Percentiles rank a stretch among this genome's conserved stretches.
phyloP scores from a whole-genome alignment of 2,888 invertebrate genomes.

The Seladonia tumulorum region DNA sequence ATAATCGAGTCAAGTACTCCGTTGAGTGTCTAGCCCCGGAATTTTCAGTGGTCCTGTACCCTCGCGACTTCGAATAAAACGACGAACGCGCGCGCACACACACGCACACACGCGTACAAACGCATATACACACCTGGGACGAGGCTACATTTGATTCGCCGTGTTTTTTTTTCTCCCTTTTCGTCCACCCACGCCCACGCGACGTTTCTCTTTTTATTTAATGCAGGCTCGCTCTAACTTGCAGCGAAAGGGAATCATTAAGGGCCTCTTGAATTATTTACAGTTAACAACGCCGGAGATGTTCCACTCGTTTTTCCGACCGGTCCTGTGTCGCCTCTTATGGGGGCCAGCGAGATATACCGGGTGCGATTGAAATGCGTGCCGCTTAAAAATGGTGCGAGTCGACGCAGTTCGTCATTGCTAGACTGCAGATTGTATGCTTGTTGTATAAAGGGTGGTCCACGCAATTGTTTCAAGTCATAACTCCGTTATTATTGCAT shows the following conservation, averaged over 20 bases:
- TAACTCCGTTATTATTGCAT: too few relatives aligned
- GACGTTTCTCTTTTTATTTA: neutral
- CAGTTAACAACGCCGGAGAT: conserved; percentile 6
- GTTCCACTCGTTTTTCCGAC: neutral
- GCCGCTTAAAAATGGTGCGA: neutral
- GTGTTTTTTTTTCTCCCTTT: neutral
- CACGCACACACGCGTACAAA: neutral
- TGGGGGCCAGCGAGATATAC: neutral
- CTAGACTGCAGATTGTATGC: too few relatives aligned
- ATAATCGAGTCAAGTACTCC: conserved; percentile 72
- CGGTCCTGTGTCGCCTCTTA: neutral
- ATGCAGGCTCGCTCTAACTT: neutral
- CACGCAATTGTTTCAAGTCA: too few relatives aligned
- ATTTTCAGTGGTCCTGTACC: conserved; percentile 51
- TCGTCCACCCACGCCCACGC: neutral
- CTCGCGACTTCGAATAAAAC: conserved; percentile 48
- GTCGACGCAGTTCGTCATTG: neutral
- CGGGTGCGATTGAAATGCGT: neutral
- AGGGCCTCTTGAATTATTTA: conserved; percentile 41
- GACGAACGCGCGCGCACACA: neutral
- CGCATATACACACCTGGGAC: neutral
- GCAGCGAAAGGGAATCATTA: conserved; percentile 46
- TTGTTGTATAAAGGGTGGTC: too few relatives aligned
- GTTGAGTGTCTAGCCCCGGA: conserved; percentile 64
- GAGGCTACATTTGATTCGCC: conserved; percentile 41